These are phyloP conservation scores for Sesamia nonagrioides DNA, from an alignment of 1,140 invertebrate species.

Conservation along the genomic window DNA sequence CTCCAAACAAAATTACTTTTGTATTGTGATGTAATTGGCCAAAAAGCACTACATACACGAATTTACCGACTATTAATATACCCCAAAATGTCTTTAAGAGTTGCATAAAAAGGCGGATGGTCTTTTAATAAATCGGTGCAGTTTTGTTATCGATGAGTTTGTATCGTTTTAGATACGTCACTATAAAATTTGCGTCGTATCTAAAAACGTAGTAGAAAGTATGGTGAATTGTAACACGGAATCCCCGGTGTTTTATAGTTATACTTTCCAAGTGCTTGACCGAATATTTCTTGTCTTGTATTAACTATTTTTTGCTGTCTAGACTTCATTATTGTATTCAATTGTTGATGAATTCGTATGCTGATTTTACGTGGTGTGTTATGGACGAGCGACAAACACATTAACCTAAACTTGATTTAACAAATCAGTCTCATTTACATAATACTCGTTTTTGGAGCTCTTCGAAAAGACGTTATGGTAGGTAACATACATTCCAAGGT, in stretches of 20 bases:
- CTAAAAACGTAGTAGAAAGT: constrained; percentile 10
- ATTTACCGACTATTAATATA: neutral
- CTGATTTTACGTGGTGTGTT: neutral
- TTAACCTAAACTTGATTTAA: constrained; percentile 24
- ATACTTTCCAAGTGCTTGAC: neutral
- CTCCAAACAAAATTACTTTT: neutral
- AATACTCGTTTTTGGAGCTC: neutral
- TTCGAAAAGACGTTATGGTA: constrained; percentile 9
- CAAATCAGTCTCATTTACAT: neutral
- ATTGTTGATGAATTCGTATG: neutral
- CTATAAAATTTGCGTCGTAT: neutral
- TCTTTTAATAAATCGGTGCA: neutral
- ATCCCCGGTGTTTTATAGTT: constrained; percentile 3
- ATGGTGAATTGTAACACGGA: constrained; percentile 11
- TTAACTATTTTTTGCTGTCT: neutral
- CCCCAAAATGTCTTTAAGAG: neutral
- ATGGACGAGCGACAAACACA: constrained; percentile 6
- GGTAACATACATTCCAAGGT: constrained; percentile 8
- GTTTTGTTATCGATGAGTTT: constrained; percentile 2
- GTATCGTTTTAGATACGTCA: constrained; percentile 1
- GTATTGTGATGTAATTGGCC: constrained; percentile 15
- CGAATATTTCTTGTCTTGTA: neutral
- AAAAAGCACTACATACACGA: neutral
- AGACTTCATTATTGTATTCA: neutral
- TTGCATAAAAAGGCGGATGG: constrained; percentile 26